These are phyloP conservation scores for Panulirus ornatus DNA, from an alignment of 1,140 invertebrate species.

Conservation along the genomic window DNA sequence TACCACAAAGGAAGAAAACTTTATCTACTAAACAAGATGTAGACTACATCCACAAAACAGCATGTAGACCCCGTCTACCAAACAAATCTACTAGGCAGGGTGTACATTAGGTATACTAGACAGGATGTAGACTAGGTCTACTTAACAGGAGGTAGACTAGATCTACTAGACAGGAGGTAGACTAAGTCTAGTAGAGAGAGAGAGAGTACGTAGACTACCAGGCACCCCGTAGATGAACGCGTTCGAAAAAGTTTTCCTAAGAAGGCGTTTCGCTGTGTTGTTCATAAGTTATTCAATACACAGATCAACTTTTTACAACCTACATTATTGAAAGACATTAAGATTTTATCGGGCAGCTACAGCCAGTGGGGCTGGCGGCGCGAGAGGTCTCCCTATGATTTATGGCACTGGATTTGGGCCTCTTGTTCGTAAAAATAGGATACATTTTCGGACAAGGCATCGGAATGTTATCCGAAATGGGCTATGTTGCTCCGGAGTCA, in stretches of 20 bases:
- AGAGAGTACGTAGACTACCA: too few species aligned
- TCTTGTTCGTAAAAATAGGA: constrained; percentile 57
- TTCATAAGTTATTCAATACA: constrained; percentile 63
- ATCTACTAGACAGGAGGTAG: too few species aligned
- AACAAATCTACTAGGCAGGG: too few species aligned
- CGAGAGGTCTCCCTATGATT: constrained; percentile 27
- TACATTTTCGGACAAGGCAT: constrained; percentile 38
- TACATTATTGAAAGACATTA: constrained; percentile 68
- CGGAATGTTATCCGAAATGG: constrained; percentile 20
- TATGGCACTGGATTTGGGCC: constrained; percentile 35
- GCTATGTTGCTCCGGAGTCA: not conserved
- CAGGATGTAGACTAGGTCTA: too few species aligned
- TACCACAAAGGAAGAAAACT: too few species aligned
- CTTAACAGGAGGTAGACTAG: too few species aligned
- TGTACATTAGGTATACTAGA: too few species aligned
- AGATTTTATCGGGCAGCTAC: constrained; percentile 59
- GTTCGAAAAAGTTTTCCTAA: not conserved
- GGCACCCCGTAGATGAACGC: too few species aligned
- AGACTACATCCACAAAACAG: too few species aligned
- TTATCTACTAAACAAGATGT: too few species aligned
- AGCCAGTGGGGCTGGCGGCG: not conserved
- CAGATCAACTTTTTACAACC: constrained; percentile 69
- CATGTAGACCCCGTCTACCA: too few species aligned
- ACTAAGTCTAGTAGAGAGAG: too few species aligned
- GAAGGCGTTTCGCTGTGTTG: constrained; percentile 44